A percentile compares a stretch with the other conserved stretches of the same genome.
These are phyloP conservation scores for Lytechinus variegatus DNA, from an alignment of 35 echinoderm and acorn worm genomes.

Conservation along the genomic window DNA sequence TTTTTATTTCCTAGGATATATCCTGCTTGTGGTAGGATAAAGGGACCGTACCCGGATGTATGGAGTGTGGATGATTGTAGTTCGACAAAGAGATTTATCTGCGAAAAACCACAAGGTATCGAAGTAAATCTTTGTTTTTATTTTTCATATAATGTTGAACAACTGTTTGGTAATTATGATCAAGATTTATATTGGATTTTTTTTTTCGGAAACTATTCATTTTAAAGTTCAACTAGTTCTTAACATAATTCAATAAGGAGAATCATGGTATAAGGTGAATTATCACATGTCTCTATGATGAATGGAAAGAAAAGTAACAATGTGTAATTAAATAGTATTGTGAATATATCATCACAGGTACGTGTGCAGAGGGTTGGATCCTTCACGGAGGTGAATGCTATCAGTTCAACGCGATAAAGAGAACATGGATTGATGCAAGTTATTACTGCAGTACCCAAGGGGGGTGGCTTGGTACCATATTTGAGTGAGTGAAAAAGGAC, in stretches of 20 bases:
- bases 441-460: slow-evolving; percentile 73
- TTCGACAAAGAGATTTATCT: slow-evolving; percentile 41
- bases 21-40: neutral
- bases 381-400: slow-evolving; percentile 67
- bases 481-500: slow-evolving; percentile 27
- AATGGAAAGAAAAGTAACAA: no score
- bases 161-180: no score
- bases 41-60: neutral
- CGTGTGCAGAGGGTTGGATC: slow-evolving; percentile 66
- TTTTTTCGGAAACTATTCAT: no score
- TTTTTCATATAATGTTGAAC: no score
- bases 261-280: no score
- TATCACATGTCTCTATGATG: no score
- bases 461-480: slow-evolving; percentile 62
- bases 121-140: neutral
- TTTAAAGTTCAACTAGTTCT: no score
- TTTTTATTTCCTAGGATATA: neutral
- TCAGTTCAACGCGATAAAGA: slow-evolving; percentile 61
- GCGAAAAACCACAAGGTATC: slow-evolving; percentile 69
- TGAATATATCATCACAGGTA: slow-evolving; percentile 34
- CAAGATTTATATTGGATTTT: no score
- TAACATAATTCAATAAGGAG: no score
- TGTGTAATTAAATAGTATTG: no score
- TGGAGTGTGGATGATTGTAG: slow-evolving; percentile 56
- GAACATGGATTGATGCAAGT: slow-evolving; percentile 77